A percentile compares a stretch with the other conserved stretches of the same genome.
Conservation (phyloP, 2,797 vertebrate genomes). For the Dipus sagitta region DNA sequence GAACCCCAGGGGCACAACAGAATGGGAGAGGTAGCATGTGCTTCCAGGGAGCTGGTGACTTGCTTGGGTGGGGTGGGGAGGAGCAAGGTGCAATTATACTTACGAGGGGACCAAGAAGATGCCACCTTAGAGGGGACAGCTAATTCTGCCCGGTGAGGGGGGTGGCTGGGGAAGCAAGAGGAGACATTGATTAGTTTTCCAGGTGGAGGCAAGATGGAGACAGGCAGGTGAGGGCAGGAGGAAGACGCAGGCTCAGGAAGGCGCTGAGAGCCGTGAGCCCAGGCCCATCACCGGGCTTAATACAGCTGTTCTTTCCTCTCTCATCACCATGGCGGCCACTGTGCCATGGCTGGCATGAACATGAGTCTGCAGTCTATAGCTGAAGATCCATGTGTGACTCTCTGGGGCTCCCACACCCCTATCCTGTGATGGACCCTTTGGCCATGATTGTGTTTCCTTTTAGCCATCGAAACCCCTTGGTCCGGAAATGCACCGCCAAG, state of each 20-base stretch:
- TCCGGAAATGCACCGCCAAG: slow-evolving; percentile 82
- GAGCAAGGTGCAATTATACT: neutral
- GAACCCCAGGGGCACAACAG: neutral
- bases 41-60: neutral
- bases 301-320: neutral
- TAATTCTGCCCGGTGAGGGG: neutral
- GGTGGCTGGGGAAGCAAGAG: neutral
- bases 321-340: rapidly evolving
- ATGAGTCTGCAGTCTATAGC: neutral
- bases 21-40: neutral
- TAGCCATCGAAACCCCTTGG: slow-evolving; percentile 84
- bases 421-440: neutral
- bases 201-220: neutral
- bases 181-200: neutral
- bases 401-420: rapidly evolving
- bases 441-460: neutral
- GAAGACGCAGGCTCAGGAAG: neutral
- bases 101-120: neutral
- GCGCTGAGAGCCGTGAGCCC: rapidly evolving
- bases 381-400: neutral
- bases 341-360: neutral
- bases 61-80: rapidly evolving
- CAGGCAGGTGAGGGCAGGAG: neutral
- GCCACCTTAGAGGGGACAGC: neutral
- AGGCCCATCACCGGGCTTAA: rapidly evolving